phyloP scores from a whole-genome alignment of 2,113 vertebrate genomes.

The Phylloscopus trochiloides region DNA sequence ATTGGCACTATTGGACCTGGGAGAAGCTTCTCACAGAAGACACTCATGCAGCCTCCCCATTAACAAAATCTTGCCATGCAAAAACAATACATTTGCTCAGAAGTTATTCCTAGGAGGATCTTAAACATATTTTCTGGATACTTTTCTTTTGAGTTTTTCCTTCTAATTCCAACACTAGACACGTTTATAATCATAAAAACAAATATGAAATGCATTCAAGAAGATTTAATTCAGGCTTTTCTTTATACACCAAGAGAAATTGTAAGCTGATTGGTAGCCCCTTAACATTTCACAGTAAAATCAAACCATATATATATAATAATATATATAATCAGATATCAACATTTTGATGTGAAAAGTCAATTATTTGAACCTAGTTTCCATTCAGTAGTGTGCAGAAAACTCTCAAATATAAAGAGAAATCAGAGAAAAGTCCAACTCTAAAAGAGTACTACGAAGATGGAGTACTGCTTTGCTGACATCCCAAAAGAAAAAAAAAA shows the following conservation, averaged over 20 bases:
- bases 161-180: not conserved
- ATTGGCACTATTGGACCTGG: fast-evolving
- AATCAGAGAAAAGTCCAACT: not conserved
- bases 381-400: not conserved
- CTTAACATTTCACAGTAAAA: not conserved
- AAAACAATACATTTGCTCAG: not conserved
- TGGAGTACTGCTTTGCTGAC: not conserved
- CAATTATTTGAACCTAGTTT: not conserved
- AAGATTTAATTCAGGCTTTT: not conserved
- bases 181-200: not conserved
- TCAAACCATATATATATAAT: not conserved
- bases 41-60: too few relatives aligned
- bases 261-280: not conserved
- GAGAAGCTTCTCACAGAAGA: not conserved
- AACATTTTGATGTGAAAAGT: not conserved
- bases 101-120: not conserved
- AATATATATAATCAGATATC: not conserved
- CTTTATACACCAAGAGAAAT: not conserved
- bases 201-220: not conserved
- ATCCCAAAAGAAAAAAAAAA: not conserved
- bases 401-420: not conserved
- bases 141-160: not conserved
- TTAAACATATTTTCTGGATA: not conserved
- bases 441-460: not conserved
- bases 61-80: not conserved